These are phyloP conservation scores for Luidia sarsii DNA, from an alignment of 53 echinoderm and acorn worm species.

Conservation along the genomic window DNA sequence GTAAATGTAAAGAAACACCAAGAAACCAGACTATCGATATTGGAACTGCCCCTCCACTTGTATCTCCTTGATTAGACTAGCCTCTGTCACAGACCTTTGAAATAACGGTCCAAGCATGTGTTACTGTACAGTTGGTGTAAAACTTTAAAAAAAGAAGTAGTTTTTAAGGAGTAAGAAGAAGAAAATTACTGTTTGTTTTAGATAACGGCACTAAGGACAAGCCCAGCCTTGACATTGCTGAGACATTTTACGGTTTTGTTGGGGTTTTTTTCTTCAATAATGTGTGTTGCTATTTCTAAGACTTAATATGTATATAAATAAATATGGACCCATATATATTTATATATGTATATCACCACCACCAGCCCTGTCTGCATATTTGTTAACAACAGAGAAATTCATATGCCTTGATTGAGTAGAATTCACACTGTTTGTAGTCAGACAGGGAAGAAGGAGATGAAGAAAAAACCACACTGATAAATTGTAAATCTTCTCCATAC, in stretches of 20 bases:
- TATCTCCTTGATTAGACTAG: too few relatives aligned
- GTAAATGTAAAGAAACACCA: constrained; percentile 32
- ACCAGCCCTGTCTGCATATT: constrained; percentile 7
- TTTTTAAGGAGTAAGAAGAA: constrained; percentile 37
- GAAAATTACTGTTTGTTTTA: constrained; percentile 30
- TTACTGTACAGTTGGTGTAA: constrained; percentile 55
- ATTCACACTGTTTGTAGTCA: constrained; percentile 24
- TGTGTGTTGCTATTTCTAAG: constrained; percentile 52
- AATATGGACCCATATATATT: constrained; percentile 42
- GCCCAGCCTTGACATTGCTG: too few relatives aligned
- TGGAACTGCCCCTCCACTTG: constrained; percentile 41
- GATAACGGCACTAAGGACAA: constrained; percentile 19
- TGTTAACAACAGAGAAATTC: too few relatives aligned
- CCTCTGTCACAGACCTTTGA: constrained; percentile 39
- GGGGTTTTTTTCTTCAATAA: constrained; percentile 16
- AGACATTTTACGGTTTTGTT: constrained; percentile 26
- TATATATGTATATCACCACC: constrained; percentile 33
- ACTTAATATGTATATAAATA: constrained; percentile 50
- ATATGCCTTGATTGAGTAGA: constrained; percentile 29
- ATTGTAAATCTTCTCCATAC: too few relatives aligned
- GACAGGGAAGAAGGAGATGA: too few relatives aligned
- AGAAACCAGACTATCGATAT: not conserved
- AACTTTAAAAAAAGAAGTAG: constrained; percentile 61
- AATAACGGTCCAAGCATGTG: constrained; percentile 37
- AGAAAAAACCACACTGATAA: too few relatives aligned